Conservation (phyloP, 2,888 invertebrate species). For the Cremastobaeus sp. region DNA sequence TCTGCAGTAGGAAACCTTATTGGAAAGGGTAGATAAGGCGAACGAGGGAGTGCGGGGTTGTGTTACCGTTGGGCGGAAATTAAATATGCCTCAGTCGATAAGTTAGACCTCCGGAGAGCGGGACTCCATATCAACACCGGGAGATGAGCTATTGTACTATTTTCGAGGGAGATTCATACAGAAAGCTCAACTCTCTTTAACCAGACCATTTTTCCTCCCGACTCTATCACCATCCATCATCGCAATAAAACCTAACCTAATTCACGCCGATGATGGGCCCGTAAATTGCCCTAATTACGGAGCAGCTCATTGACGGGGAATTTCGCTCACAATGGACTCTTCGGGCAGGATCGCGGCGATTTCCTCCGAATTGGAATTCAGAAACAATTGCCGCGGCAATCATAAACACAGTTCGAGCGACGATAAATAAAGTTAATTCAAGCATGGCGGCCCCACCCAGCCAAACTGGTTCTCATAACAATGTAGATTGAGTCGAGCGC, state of each 20-base stretch:
- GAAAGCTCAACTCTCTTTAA: constrained; percentile 54
- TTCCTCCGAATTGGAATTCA: neutral
- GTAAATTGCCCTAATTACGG: too few species aligned
- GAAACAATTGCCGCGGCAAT: constrained; percentile 18
- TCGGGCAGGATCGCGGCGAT: too few species aligned
- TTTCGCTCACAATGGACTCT: too few species aligned
- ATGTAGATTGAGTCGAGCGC: constrained; percentile 34
- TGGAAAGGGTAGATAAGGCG: constrained; percentile 77
- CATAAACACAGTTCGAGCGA: constrained; percentile 29
- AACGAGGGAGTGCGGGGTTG: constrained; percentile 60
- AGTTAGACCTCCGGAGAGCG: constrained; percentile 72
- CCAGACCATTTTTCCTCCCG: constrained; percentile 43
- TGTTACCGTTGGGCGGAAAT: constrained; percentile 76
- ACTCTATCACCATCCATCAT: constrained; percentile 47
- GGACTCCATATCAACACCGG: constrained; percentile 74
- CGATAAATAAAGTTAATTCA: constrained; percentile 35
- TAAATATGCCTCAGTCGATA: constrained; percentile 79
- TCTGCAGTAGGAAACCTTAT: constrained; percentile 74
- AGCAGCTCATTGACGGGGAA: too few species aligned
- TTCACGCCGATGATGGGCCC: too few species aligned
- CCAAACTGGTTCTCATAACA: constrained; percentile 47
- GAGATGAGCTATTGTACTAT: constrained; percentile 78
- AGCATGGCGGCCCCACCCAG: constrained; percentile 38
- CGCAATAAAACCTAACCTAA: too few species aligned
- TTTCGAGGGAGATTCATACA: constrained; percentile 72